Base-by-base conservation (phyloP, 2,888 invertebrate species). In the Lepas anatifera region DNA sequence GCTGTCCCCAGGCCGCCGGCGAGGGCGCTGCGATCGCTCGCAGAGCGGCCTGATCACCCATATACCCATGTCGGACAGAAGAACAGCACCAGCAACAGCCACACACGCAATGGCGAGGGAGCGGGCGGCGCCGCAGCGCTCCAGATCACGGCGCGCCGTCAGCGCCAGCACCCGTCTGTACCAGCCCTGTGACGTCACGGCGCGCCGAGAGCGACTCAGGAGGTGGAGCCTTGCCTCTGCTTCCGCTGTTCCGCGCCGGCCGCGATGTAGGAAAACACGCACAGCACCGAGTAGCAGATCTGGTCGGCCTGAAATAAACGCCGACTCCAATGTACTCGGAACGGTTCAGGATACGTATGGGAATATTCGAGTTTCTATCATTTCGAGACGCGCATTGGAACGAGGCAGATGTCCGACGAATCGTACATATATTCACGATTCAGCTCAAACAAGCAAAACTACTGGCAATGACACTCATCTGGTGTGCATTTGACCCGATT, bases 231-330 rank as follows among this genome's bases (percentile, higher is more conserved):
- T 10, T 35, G 35, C 22, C 58, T 25, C 35, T 35, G 58, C 35
- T 58, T 18, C 35, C 8, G 58, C 35, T 29, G 58, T 35, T 58
- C 35, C 4, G 35, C 2, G 18, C 93, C 94, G 71, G 97, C 97
- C 73, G 97, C 97, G 79, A 97, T 88, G 84, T 98, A 98, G 68
- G 98, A 98, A 84, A 99, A 99, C 75, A 99, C 95, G 84, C 99
- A 99, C 76, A 99, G 85, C 73, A 99, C 97, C 76, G 99, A 95
- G 83, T 99, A 99, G 83, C 97, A 98, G 78, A 99, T 99, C 83
- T 98, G 96, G 83, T 97, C 95, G 80, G 98, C 96, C 97, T 98
- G 83, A 29, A 76, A 58, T 35, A n/a, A n/a, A 50, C 27, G 13
- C 22, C 46, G n/a, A 7, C 1, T 18, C 46, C 16, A 7, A 22